phyloP scores from a whole-genome alignment of 2,797 vertebrate species.

The Scyliorhinus canicula region DNA sequence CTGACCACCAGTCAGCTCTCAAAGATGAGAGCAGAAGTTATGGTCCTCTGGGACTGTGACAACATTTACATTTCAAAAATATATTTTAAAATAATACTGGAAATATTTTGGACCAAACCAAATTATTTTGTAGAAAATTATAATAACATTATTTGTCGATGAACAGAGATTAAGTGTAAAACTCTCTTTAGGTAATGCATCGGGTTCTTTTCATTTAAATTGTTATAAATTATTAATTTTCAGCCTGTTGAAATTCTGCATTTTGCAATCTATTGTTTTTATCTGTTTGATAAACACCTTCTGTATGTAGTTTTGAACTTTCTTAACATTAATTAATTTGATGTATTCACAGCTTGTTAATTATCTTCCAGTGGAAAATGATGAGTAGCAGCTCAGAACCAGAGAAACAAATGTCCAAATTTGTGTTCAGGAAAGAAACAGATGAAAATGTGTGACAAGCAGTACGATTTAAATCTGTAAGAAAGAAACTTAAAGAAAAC shows the following conservation, averaged over 20 bases:
- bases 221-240: not conserved
- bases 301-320: not conserved
- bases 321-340: not conserved
- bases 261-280: not conserved
- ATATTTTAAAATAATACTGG: no score
- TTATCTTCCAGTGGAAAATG: not conserved
- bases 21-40: no score
- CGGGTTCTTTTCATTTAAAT: no score
- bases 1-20: no score
- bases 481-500: not conserved
- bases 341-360: not conserved
- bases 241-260: not conserved
- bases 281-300: not conserved
- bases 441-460: not conserved
- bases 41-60: no score
- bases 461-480: not conserved
- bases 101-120: not conserved
- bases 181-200: not conserved
- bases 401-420: not conserved
- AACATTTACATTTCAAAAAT: no score
- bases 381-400: not conserved
- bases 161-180: not conserved
- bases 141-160: not conserved
- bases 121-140: not conserved
- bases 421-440: not conserved